These are phyloP conservation scores for Oryzias dopingdopingensis DNA, from an alignment of 2,797 vertebrate species.

Conservation along the genomic window DNA sequence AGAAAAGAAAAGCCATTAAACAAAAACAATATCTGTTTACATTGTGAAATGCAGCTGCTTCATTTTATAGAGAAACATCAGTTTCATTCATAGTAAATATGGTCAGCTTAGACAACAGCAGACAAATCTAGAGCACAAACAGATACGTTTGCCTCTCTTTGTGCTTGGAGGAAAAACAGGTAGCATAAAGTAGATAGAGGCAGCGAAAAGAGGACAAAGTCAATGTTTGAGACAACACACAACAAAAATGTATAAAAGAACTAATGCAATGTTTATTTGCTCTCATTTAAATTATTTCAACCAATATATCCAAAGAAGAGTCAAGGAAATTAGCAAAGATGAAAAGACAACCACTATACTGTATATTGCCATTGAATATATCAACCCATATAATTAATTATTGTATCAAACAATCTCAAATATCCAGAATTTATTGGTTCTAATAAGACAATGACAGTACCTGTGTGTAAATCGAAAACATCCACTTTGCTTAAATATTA, in stretches of 20 bases:
- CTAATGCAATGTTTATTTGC: conserved; percentile 70
- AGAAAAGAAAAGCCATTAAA: no score
- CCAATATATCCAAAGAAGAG: conserved; percentile 69
- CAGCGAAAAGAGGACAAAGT: not conserved
- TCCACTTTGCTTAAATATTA: conserved; percentile 75
- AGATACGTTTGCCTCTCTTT: no score
- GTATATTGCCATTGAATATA: conserved; percentile 75
- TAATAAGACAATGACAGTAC: conserved; percentile 70
- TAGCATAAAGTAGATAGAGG: no score
- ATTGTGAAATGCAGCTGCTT: no score
- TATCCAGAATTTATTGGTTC: conserved; percentile 74
- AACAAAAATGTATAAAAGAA: conserved; percentile 64
- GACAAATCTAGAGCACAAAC: no score
- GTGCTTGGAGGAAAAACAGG: no score
- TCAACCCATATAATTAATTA: conserved; percentile 68
- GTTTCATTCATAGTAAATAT: no score
- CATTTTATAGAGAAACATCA: no score
- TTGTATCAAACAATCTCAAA: conserved; percentile 73
- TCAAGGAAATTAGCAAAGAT: conserved; percentile 64
- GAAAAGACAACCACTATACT: conserved; percentile 68
- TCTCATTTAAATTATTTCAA: conserved; percentile 72
- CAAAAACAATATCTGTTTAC: no score
- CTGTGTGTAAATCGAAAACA: conserved; percentile 69
- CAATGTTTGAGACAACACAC: conserved; percentile 12
- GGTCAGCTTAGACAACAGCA: no score